phyloP scores from a whole-genome alignment of 2,888 invertebrate species.

The Emmelina monodactyla region DNA sequence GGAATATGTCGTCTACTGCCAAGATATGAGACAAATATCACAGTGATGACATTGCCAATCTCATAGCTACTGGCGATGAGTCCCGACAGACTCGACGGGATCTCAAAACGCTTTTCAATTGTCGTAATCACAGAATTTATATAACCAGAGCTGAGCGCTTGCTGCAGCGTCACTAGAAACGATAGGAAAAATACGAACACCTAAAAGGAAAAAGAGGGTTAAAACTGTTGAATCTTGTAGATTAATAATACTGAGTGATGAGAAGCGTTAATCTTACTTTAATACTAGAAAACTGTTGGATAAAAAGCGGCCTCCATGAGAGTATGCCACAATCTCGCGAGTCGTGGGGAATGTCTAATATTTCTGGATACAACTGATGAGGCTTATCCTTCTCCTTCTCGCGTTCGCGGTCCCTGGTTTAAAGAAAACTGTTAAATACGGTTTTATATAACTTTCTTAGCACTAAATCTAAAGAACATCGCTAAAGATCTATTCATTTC shows the following conservation, averaged over 20 bases:
- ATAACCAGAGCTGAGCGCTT: slow-evolving; percentile 90
- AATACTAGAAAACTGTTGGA: slow-evolving; percentile 90
- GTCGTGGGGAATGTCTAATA: slow-evolving; percentile 72
- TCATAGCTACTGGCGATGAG: slow-evolving; percentile 94
- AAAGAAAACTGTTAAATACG: no score
- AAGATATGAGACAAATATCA: slow-evolving; percentile 94
- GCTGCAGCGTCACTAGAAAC: slow-evolving; percentile 88
- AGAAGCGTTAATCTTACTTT: no score
- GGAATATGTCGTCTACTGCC: slow-evolving; percentile 93
- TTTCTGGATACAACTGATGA: slow-evolving; percentile 66
- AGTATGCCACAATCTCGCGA: slow-evolving; percentile 88
- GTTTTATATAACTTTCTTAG: no score
- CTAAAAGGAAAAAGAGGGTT: slow-evolving; percentile 51
- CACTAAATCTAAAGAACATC: no score
- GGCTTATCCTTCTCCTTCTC: slow-evolving; percentile 69
- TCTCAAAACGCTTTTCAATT: slow-evolving; percentile 94
- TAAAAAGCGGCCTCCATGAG: slow-evolving; percentile 82
- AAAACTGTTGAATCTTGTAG: slow-evolving; percentile 2
- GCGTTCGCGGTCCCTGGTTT: slow-evolving; percentile 52
- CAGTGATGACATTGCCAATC: slow-evolving; percentile 94
- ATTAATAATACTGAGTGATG: no score
- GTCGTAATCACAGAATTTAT: slow-evolving; percentile 96
- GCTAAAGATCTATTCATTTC: no score
- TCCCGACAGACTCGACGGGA: slow-evolving; percentile 92
- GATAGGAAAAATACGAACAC: slow-evolving; percentile 90